Evolutionary conservation across 1,140 invertebrate species (phyloP).

Genomic region (Leptinotarsa undecemlineata): DNA sequence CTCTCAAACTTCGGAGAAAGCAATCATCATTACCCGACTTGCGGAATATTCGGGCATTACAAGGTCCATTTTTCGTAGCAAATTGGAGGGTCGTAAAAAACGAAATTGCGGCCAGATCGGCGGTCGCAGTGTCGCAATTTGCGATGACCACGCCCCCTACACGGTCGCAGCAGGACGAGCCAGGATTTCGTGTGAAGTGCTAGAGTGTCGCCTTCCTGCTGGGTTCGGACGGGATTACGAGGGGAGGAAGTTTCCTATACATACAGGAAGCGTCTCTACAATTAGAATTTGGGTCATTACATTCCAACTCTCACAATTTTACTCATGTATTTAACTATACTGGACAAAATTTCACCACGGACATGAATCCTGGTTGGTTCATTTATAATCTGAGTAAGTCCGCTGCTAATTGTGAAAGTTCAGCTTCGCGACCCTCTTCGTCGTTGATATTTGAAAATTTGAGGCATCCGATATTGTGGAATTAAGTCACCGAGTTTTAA

Average conservation of each 20-base stretch:
- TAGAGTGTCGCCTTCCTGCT: constrained; percentile 3
- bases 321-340: no score
- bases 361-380: no score
- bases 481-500: no score
- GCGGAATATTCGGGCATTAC: constrained; percentile 13
- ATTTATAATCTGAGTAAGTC: no score
- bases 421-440: no score
- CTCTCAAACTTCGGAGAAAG: neutral
- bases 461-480: no score
- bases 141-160: constrained; percentile 40
- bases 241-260: neutral
- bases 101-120: constrained; percentile 38
- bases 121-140: constrained; percentile 47
- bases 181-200: neutral
- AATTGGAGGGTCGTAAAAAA: constrained; percentile 46
- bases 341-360: no score
- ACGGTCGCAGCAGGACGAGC: constrained; percentile 33
- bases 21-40: constrained; percentile 17
- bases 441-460: no score
- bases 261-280: no score
- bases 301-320: no score
- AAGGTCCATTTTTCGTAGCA: constrained; percentile 23
- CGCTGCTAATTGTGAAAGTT: no score
- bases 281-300: no score
- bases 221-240: neutral